Evolutionary conservation across 2,888 invertebrate species (phyloP).

Genomic region (Protophormia terraenovae): DNA sequence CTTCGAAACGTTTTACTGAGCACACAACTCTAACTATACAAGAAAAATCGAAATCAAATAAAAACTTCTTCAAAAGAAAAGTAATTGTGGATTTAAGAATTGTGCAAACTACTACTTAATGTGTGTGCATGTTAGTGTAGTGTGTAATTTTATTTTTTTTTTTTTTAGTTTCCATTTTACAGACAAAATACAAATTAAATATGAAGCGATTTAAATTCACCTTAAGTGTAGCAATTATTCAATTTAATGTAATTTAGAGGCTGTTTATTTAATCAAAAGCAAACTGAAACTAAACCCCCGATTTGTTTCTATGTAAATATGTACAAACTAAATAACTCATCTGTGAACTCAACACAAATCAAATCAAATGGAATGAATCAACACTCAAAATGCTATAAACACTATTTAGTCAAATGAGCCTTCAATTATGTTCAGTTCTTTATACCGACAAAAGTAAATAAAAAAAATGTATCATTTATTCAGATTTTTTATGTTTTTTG

Average conservation of each 20-base stretch:
- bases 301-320: conserved; percentile 22
- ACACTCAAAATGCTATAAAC: conserved; percentile 14
- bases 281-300: conserved; percentile 29
- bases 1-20: conserved; percentile 37
- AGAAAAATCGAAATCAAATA: neutral
- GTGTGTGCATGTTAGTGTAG: neutral
- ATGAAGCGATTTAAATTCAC: conserved; percentile 52
- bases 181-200: conserved; percentile 28
- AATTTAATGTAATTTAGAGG: conserved; percentile 63
- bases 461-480: neutral
- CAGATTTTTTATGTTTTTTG: no score
- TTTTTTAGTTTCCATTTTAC: conserved; percentile 11
- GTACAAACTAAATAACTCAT: neutral
- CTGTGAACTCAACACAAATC: neutral
- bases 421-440: conserved; percentile 17
- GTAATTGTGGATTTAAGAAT: neutral
- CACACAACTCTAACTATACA: neutral
- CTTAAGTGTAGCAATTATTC: conserved; percentile 66
- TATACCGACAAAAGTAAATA: neutral
- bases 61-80: neutral
- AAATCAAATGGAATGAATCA: conserved; percentile 15
- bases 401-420: conserved; percentile 39
- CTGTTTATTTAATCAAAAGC: conserved; percentile 54
- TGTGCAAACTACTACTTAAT: conserved; percentile 9
- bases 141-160: neutral